Evolutionary conservation across 2,888 invertebrate species (phyloP).

Genomic region (Napeogenes inachia): DNA sequence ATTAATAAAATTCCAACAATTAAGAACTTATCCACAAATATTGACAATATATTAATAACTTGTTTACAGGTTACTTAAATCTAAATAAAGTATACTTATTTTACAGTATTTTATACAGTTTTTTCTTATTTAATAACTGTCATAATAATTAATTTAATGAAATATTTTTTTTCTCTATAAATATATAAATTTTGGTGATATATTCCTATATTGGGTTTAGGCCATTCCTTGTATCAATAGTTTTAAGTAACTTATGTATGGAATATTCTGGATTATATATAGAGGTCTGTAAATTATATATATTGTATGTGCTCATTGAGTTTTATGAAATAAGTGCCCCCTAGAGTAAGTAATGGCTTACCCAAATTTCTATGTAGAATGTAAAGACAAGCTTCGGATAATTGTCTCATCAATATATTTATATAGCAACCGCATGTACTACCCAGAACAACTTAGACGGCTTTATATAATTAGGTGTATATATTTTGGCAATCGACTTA

Average conservation of each 20-base stretch:
- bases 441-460: neutral
- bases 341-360: too few relatives aligned
- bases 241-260: conserved; percentile 5
- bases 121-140: neutral
- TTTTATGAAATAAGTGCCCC: neutral
- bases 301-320: neutral
- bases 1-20: too few relatives aligned
- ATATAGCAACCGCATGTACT: too few relatives aligned
- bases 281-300: neutral
- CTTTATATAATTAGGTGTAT: neutral
- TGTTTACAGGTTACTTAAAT: neutral
- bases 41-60: neutral
- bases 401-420: too few relatives aligned
- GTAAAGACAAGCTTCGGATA: neutral
- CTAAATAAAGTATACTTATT: neutral
- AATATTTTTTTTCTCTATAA: neutral
- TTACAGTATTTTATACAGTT: conserved; percentile 7
- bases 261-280: neutral
- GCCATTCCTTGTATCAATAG: conserved; percentile 6
- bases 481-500: neutral
- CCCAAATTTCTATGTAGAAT: neutral
- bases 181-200: conserved; percentile 2
- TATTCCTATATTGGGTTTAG: conserved; percentile 6
- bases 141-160: conserved; percentile 7
- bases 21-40: neutral